These are phyloP conservation scores for Betta splendens DNA, from an alignment of 2,797 vertebrate species.

Conservation along the genomic window DNA sequence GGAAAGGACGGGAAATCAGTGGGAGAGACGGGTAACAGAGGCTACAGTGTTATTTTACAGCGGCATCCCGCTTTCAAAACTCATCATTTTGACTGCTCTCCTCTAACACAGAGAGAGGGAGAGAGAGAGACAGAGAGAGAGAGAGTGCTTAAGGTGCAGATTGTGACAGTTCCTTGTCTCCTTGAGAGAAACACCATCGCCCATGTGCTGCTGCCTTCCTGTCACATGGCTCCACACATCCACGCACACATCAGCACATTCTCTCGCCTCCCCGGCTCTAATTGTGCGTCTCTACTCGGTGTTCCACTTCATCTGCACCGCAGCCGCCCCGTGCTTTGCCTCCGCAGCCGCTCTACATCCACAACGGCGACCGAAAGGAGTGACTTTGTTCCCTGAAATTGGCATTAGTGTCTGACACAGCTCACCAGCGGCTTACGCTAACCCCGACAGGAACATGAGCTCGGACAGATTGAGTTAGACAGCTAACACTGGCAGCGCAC, in stretches of 20 bases:
- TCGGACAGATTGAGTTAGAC: constrained; percentile 68
- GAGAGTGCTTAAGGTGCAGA: constrained; percentile 62
- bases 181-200: constrained; percentile 61
- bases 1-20: constrained; percentile 50
- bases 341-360: constrained; percentile 36
- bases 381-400: constrained; percentile 59
- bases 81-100: constrained; percentile 44
- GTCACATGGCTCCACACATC: constrained; percentile 21
- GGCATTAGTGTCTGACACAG: constrained; percentile 60
- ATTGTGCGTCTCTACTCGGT: constrained; percentile 43
- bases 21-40: constrained; percentile 48
- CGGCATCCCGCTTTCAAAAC: constrained; percentile 5
- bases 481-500: constrained; percentile 36
- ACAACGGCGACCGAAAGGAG: constrained; percentile 32
- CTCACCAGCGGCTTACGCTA: constrained; percentile 62
- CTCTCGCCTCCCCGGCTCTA: constrained; percentile 36
- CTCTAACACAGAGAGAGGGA: constrained; percentile 47
- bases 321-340: constrained; percentile 31
- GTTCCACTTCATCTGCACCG: constrained; percentile 29
- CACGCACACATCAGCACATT: constrained; percentile 47
- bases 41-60: constrained; percentile 53
- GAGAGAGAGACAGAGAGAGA: constrained; percentile 21
- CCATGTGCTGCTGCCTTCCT: constrained; percentile 47
- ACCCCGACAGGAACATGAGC: constrained; percentile 68
- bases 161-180: constrained; percentile 76